Evolutionary conservation across 2,113 vertebrate genomes (phyloP).

Genomic region (Oceanites oceanicus): DNA sequence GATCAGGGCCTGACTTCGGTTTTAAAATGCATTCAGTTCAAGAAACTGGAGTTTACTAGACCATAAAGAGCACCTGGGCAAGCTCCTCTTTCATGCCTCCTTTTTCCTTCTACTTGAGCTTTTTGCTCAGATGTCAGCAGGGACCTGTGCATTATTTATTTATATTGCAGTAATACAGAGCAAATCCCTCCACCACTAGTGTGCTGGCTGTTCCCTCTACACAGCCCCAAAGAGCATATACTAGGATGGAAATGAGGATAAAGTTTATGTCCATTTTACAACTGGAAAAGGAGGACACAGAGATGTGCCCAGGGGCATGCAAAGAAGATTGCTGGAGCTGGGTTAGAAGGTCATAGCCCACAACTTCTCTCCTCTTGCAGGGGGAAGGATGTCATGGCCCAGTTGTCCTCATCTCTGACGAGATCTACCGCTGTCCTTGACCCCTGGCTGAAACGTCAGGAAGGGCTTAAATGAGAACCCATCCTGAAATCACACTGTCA

Average conservation of each 20-base stretch:
- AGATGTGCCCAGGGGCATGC: rapidly evolving
- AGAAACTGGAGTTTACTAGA: neutral
- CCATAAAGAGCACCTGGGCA: neutral
- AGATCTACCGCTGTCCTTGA: neutral
- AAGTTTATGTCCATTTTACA: neutral
- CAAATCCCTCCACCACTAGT: neutral
- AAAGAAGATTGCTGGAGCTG: neutral
- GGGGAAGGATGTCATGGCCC: neutral
- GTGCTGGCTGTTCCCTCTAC: neutral
- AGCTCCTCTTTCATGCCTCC: neutral
- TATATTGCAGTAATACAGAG: neutral
- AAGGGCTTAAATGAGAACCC: neutral
- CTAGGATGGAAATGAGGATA: neutral
- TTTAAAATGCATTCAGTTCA: neutral
- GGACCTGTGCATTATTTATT: conserved; percentile 12
- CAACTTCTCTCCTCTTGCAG: neutral
- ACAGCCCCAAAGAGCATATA: neutral
- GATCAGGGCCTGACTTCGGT: neutral
- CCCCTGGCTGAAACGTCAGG: neutral
- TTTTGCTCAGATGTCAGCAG: neutral
- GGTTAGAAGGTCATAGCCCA: neutral
- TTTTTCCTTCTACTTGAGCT: neutral
- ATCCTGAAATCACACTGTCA: neutral
- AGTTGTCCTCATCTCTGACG: neutral
- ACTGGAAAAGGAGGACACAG: neutral